Conservation (phyloP, 2,113 vertebrate species). For the Paradoxurus hermaphroditus region DNA sequence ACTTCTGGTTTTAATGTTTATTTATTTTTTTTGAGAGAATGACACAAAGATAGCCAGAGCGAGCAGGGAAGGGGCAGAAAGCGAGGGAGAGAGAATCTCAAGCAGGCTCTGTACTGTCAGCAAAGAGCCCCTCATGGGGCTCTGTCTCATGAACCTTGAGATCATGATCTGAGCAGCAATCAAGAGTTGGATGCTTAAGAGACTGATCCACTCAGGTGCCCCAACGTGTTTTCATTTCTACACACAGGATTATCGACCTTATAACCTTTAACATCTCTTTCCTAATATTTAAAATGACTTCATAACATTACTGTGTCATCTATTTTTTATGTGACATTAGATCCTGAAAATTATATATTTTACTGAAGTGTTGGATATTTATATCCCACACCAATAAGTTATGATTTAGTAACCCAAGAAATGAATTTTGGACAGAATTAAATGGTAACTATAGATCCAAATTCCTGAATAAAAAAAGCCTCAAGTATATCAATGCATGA, state of each 20-base stretch:
- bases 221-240: background rate
- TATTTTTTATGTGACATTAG: background rate
- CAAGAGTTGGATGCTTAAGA: too few species aligned
- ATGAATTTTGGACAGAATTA: conserved; percentile 26
- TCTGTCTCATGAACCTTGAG: too few species aligned
- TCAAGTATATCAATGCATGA: background rate
- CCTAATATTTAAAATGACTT: background rate
- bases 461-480: conserved; percentile 3
- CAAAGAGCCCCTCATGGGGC: too few species aligned
- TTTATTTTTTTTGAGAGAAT: too few species aligned
- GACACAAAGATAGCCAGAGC: too few species aligned
- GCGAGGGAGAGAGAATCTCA: too few species aligned
- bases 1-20: background rate
- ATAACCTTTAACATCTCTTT: background rate
- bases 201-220: too few species aligned
- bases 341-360: background rate
- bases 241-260: background rate
- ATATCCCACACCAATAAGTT: background rate
- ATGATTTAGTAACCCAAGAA: conserved; percentile 19
- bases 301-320: background rate
- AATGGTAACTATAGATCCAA: background rate
- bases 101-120: too few species aligned
- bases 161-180: too few species aligned
- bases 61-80: too few species aligned
- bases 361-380: background rate